Conservation (phyloP, 2,113 vertebrate species). For the Eublepharis macularius region DNA sequence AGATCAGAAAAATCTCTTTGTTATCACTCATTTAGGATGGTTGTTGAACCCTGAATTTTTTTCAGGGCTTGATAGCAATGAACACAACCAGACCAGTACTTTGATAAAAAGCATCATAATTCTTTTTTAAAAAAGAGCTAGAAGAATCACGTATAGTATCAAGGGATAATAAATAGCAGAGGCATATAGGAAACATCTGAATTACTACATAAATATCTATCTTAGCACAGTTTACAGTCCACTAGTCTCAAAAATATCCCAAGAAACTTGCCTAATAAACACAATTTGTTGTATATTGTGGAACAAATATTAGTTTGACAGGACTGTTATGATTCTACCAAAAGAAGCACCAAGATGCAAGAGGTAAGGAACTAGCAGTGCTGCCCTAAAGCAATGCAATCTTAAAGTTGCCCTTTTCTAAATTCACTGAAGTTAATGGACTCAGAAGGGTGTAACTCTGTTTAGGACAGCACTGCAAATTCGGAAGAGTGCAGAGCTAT, state of each 20-base stretch:
- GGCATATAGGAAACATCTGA: not conserved
- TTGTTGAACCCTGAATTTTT: not conserved
- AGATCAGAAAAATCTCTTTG: not conserved
- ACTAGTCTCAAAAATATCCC: not conserved
- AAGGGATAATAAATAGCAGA: conserved; percentile 8
- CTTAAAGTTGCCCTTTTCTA: too few relatives aligned
- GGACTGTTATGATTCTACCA: not conserved
- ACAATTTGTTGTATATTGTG: not conserved
- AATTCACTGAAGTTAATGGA: too few relatives aligned
- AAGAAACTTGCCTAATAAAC: conserved; percentile 18
- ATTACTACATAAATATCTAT: conserved; percentile 12
- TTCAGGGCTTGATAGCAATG: not conserved
- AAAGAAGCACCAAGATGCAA: conserved; percentile 9
- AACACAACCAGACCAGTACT: not conserved
- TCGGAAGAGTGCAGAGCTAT: conserved; percentile 23
- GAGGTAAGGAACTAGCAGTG: conserved; percentile 4
- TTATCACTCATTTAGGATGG: not conserved
- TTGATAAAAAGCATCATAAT: not conserved
- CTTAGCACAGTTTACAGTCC: not conserved
- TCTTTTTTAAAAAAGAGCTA: not conserved
- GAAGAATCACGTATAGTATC: too few relatives aligned
- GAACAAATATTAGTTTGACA: conserved; percentile 37
- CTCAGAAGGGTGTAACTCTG: too few relatives aligned
- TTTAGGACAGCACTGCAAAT: not conserved
- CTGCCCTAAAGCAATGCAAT: too few relatives aligned